These are phyloP conservation scores for Xestia rhomboidea DNA, from an alignment of 2,888 invertebrate genomes.

Conservation along the genomic window DNA sequence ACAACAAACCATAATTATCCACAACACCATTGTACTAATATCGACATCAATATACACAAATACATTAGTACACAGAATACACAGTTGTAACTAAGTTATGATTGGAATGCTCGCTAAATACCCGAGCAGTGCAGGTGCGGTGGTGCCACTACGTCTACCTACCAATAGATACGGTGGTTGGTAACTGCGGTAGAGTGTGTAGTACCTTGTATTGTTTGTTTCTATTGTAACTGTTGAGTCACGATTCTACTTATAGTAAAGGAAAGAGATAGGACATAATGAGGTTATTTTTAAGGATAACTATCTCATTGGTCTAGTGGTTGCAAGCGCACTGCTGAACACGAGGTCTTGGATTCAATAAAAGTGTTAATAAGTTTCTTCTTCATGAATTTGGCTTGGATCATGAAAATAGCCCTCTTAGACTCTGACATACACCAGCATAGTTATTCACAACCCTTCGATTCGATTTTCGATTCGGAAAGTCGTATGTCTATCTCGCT, in stretches of 20 bases:
- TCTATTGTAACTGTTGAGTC: neutral
- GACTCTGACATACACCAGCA: neutral
- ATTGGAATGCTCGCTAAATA: conserved; percentile 49
- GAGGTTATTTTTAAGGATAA: neutral
- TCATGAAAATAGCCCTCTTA: neutral
- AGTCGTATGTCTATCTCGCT: no score
- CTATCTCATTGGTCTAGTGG: neutral
- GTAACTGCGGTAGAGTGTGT: conserved; percentile 2
- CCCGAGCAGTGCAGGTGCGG: conserved; percentile 38
- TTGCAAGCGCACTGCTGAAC: neutral
- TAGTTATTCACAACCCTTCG: no score
- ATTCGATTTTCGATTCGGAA: no score
- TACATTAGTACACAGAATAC: conserved; percentile 7
- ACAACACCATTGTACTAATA: neutral
- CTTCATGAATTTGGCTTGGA: neutral
- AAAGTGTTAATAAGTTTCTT: neutral
- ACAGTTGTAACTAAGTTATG: conserved; percentile 44
- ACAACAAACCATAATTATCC: neutral
- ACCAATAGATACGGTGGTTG: neutral
- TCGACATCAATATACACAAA: conserved; percentile 21
- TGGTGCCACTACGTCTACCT: neutral
- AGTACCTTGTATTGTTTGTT: neutral
- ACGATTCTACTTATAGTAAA: neutral
- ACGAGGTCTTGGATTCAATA: neutral
- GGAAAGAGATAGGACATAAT: neutral